Conservation (phyloP, 2,113 vertebrate species). For the Prinia subflava region DNA sequence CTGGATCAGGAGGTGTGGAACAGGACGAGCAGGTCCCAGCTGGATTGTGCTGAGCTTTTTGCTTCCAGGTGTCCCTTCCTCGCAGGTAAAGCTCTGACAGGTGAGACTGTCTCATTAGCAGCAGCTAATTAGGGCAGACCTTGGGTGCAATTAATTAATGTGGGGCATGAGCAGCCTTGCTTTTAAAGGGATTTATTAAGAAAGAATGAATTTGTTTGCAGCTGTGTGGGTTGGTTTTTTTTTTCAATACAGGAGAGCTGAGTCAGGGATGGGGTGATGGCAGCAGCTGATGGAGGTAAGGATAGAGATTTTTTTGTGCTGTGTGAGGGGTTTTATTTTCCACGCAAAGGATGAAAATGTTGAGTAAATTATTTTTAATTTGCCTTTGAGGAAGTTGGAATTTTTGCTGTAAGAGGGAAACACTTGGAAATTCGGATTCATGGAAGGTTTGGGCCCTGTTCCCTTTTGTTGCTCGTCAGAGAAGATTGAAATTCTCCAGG, state of each 20-base stretch:
- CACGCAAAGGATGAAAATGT: neutral
- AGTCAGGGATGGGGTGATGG: neutral
- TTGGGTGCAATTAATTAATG: neutral
- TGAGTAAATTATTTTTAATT: neutral
- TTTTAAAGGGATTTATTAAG: neutral
- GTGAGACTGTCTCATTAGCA: neutral
- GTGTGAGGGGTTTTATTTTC: neutral
- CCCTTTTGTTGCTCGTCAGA: neutral
- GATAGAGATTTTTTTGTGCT: neutral
- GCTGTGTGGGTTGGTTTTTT: too few species aligned
- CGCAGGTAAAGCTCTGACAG: neutral
- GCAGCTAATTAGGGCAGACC: neutral
- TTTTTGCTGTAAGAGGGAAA: neutral
- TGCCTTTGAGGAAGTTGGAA: neutral
- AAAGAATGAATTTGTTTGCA: neutral
- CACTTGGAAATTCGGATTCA: neutral
- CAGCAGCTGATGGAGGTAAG: neutral
- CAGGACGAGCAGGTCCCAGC: neutral
- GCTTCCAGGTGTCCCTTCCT: slow-evolving; percentile 6
- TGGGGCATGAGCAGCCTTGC: neutral
- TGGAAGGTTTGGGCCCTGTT: neutral
- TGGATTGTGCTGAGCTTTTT: slow-evolving; percentile 33
- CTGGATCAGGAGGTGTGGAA: neutral
- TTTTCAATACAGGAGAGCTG: neutral
- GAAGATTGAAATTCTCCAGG: neutral